Conservation (phyloP, 2,113 vertebrate species). For the Tachysurus fulvidraco region DNA sequence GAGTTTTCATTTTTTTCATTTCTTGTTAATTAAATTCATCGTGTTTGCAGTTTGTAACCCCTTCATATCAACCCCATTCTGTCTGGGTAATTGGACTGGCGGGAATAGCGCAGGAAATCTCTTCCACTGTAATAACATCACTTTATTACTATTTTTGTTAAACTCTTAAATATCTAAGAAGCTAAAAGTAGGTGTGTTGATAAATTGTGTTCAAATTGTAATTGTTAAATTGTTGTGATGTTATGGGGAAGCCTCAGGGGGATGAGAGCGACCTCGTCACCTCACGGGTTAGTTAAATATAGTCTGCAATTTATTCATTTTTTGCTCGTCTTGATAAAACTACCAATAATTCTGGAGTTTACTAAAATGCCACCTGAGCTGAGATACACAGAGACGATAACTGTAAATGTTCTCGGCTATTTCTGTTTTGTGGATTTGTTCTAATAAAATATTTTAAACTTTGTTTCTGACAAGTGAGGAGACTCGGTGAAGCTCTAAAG, state of each 20-base stretch:
- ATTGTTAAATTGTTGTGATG: neutral
- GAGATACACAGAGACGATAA: neutral
- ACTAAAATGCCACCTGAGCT: neutral
- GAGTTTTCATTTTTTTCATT: neutral
- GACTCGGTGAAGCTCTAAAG: neutral
- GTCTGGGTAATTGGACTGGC: neutral
- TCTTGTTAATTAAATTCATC: neutral
- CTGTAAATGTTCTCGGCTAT: neutral
- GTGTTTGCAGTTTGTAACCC: neutral
- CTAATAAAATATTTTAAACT: neutral
- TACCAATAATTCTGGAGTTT: neutral
- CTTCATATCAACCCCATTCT: neutral
- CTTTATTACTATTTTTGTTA: neutral
- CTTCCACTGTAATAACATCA: neutral
- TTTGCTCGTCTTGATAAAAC: neutral
- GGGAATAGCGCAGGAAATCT: neutral
- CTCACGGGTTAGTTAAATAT: neutral
- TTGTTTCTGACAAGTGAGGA: neutral
- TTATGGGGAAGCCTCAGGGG: neutral
- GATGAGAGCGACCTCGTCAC: neutral
- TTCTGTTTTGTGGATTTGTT: neutral
- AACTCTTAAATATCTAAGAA: neutral
- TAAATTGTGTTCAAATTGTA: neutral
- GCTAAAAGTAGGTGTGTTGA: neutral
- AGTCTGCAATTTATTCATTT: neutral